Evolutionary conservation across 2,888 invertebrate genomes (phyloP).

Genomic region (Trichopria drosophilae): DNA sequence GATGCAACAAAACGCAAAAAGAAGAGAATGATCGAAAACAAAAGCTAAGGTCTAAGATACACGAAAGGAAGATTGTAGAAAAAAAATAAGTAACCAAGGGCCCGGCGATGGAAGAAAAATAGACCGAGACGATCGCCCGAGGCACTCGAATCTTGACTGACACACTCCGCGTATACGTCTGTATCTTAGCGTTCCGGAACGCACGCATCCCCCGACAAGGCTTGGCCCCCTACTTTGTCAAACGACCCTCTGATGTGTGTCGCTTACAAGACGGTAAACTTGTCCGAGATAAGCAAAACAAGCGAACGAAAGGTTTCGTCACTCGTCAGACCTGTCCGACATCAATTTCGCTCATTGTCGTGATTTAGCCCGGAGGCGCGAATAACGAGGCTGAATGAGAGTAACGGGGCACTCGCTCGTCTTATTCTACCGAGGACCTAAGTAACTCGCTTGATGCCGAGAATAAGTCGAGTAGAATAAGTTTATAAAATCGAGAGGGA

Average conservation of each 20-base stretch:
- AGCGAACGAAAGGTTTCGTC: constrained; percentile 43
- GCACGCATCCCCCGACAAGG: constrained; percentile 40
- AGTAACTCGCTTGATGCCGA: too few species aligned
- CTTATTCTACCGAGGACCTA: too few species aligned
- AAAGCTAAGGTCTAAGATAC: too few species aligned
- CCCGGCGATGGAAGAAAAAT: too few species aligned
- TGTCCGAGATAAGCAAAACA: constrained; percentile 57
- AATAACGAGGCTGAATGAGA: too few species aligned
- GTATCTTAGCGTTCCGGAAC: constrained; percentile 37
- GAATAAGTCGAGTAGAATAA: too few species aligned
- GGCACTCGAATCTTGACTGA: too few species aligned
- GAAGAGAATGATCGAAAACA: constrained; percentile 3
- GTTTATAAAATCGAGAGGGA: too few species aligned
- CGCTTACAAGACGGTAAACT: constrained; percentile 57
- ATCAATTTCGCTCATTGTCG: constrained; percentile 22
- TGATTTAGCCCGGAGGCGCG: constrained; percentile 14
- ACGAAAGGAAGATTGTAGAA: constrained; percentile 13
- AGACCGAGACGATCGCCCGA: too few species aligned
- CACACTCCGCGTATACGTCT: too few species aligned
- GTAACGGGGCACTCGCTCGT: too few species aligned
- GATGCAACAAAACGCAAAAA: too few species aligned
- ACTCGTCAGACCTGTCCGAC: constrained; percentile 28
- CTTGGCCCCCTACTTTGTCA: constrained; percentile 53
- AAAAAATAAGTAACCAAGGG: constrained; percentile 3
- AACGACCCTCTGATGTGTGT: constrained; percentile 54